Evolutionary conservation across 2,113 vertebrate genomes (phyloP).

Genomic region (Excalfactoria chinensis): DNA sequence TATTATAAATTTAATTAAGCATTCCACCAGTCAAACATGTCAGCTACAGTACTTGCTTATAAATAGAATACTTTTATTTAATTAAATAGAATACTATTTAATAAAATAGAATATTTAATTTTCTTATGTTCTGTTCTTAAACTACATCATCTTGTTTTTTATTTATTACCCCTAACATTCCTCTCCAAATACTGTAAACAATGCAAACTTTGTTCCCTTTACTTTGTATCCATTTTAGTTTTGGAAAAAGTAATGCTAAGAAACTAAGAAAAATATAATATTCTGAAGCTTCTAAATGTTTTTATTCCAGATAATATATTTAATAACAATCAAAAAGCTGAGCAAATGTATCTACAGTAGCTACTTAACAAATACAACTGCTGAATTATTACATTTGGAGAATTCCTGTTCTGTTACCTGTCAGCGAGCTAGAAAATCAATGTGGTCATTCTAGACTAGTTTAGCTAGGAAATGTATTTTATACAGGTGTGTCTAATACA

Average conservation of each 20-base stretch:
- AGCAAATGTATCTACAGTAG: slow-evolving; percentile 43
- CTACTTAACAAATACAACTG: slow-evolving; percentile 71
- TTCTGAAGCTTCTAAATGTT: background rate
- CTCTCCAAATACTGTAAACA: background rate
- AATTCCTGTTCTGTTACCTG: slow-evolving; percentile 75
- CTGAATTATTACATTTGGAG: slow-evolving; percentile 74
- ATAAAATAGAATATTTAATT: background rate
- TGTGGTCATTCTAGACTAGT: slow-evolving; percentile 70
- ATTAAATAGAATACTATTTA: no score
- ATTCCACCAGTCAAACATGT: slow-evolving; percentile 9
- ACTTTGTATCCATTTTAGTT: background rate
- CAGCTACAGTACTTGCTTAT: slow-evolving; percentile 21
- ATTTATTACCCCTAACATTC: background rate
- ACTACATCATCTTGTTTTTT: background rate
- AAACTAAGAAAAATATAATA: background rate
- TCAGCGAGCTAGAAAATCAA: slow-evolving; percentile 80
- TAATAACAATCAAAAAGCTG: slow-evolving; percentile 17
- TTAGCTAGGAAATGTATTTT: slow-evolving; percentile 74
- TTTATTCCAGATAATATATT: slow-evolving; percentile 7
- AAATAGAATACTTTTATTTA: background rate
- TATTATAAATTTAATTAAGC: slow-evolving; percentile 16
- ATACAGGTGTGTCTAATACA: slow-evolving; percentile 59
- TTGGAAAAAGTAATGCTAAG: background rate
- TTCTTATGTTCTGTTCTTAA: background rate
- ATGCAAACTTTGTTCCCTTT: background rate